Base-by-base conservation (phyloP, 2,888 invertebrate genomes). In the Fabriciana adippe region DNA sequence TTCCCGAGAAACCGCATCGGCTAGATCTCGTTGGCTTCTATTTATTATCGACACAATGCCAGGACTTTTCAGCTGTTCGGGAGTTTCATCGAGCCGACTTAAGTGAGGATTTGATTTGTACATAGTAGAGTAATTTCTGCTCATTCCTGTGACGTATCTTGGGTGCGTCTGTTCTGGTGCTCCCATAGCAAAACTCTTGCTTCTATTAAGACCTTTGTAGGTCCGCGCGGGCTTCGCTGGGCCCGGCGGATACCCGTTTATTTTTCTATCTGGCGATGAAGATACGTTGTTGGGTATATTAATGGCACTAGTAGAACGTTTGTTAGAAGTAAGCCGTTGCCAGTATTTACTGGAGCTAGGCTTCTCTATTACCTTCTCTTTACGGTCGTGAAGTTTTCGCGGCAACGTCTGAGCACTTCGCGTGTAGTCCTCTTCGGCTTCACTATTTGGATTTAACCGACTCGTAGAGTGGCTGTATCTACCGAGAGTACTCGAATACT, bases 111-210 rank as follows among this genome's bases (percentile, higher is more conserved):
- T 96, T 4, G 96, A 96, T 82, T 96, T 96, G 86, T 96, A 96
- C 86, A 96, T 95, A 67, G 93, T 92, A 64, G 93, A 92, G 77
- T 92, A 85, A 77, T 93, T 92, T 74, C 93, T 89, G 79, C 79
- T 93, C 85, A 93, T 89, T 55, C 86, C 87, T 68, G 89, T 85
- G 55, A 89, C 79, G 88, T 92, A 93, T 61, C 91, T 90, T 47
- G 91, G 88, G 62, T 92, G 92, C 18, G 92, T 89, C 54, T 84
- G 87, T 86, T 93, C 93, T 70, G 93, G 92, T 73, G 95, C 95
- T 78, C 97, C 96, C 76, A 96, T 95, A 93, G 96, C 97, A 90
- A 97, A 96, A 85, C 97, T 97, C 88, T 97, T 96, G 87, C 97
- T 97, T 69, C 97, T 93, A 70, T 95, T 95, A 54, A 97, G 89